Conservation (phyloP, 2,888 invertebrate genomes). For the Epirrhoe alternata region DNA sequence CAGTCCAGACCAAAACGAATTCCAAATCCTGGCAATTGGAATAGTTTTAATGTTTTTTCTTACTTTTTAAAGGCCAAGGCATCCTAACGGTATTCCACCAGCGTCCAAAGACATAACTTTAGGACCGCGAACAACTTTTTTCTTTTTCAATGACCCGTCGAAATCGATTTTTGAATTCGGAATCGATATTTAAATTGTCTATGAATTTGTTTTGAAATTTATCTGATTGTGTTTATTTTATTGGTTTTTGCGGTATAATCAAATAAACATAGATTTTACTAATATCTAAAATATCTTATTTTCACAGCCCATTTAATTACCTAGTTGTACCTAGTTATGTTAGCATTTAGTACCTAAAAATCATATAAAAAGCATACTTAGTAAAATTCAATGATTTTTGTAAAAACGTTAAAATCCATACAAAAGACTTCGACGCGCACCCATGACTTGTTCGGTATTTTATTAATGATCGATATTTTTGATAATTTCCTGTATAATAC, state of each 20-base stretch:
- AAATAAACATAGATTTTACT: background rate
- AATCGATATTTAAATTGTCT: conserved; percentile 36
- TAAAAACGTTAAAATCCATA: background rate
- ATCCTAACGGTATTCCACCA: conserved; percentile 80
- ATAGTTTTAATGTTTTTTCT: conserved; percentile 77
- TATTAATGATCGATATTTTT: too few species aligned
- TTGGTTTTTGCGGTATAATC: background rate
- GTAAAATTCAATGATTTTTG: too few species aligned
- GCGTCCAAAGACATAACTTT: conserved; percentile 74
- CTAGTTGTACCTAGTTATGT: too few species aligned
- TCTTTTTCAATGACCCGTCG: conserved; percentile 75
- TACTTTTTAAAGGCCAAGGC: conserved; percentile 71
- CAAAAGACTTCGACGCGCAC: conserved; percentile 25
- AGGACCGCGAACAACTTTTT: conserved; percentile 73
- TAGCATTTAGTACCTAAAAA: too few species aligned
- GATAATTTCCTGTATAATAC: too few species aligned
- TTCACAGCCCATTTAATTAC: background rate
- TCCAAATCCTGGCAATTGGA: conserved; percentile 83
- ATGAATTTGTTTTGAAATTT: conserved; percentile 25
- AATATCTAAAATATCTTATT: background rate
- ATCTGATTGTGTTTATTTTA: conserved; percentile 12
- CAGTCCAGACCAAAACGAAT: conserved; percentile 81
- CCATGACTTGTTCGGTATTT: background rate
- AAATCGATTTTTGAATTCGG: conserved; percentile 58
- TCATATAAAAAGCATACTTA: too few species aligned